A percentile compares a stretch with the other conserved stretches of the same genome.
These are phyloP conservation scores for Clarias fuscus DNA, from an alignment of 2,797 vertebrate genomes.

Conservation along the genomic window DNA sequence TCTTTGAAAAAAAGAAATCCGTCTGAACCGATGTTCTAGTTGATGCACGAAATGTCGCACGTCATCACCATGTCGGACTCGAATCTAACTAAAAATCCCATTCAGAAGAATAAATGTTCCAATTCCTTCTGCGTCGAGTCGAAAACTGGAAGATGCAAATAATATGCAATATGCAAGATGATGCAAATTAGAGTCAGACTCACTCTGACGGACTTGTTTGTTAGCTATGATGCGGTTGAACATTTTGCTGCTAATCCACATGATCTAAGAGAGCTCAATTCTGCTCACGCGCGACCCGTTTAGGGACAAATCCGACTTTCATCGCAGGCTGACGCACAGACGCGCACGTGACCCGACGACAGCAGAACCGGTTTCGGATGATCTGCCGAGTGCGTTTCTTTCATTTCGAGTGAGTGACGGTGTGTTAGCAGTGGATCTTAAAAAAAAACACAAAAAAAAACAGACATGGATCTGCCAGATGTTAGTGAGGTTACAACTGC, in stretches of 20 bases:
- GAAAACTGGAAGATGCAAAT: not conserved
- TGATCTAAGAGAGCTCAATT: conserved; percentile 31
- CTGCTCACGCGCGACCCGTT: conserved; percentile 49
- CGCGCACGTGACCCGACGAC: conserved; percentile 29
- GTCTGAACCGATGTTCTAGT: not conserved
- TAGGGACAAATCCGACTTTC: conserved; percentile 64
- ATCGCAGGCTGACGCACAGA: conserved; percentile 46
- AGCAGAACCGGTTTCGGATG: conserved; percentile 29
- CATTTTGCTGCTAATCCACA: conserved; percentile 14
- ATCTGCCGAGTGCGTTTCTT: conserved; percentile 20
- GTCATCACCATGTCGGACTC: not conserved
- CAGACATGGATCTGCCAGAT: conserved; percentile 20
- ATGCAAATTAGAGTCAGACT: not conserved
- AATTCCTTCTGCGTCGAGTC: not conserved
- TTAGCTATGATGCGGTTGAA: not conserved
- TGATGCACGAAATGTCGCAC: not conserved
- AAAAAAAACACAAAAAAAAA: not conserved
- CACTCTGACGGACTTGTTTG: not conserved
- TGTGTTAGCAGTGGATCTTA: not conserved
- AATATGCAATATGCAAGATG: too few species aligned
- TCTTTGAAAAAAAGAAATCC: not conserved
- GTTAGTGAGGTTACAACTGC: conserved; percentile 13
- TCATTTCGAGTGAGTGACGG: not conserved
- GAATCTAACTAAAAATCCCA: not conserved
- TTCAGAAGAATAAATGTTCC: not conserved